phyloP scores from a whole-genome alignment of 1,140 invertebrate species.

The Diorhabda carinulata region DNA sequence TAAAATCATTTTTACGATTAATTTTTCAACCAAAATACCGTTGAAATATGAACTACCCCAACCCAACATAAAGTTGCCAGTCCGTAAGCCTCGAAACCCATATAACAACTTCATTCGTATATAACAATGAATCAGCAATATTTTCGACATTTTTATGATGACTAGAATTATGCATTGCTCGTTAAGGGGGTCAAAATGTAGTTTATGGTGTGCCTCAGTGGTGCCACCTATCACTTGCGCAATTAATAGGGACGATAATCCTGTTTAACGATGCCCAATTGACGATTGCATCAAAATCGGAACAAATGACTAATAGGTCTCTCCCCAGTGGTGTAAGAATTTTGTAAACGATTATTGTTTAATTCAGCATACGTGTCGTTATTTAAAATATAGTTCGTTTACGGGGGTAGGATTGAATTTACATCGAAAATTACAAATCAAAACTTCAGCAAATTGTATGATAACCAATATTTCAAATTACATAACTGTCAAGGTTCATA shows the following conservation, averaged over 20 bases:
- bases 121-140: constrained; percentile 25
- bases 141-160: constrained; percentile 31
- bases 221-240: constrained; percentile 31
- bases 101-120: constrained; percentile 5
- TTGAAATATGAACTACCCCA: constrained; percentile 6
- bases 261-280: constrained; percentile 33
- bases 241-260: constrained; percentile 40
- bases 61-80: not conserved
- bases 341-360: constrained; percentile 1
- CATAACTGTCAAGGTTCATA: no score
- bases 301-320: constrained; percentile 9
- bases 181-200: constrained; percentile 17
- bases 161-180: constrained; percentile 15
- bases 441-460: no score
- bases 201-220: constrained; percentile 30
- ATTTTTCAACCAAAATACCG: not conserved
- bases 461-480: no score
- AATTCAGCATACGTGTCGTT: not conserved
- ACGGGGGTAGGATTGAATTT: no score
- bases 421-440: no score
- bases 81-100: constrained; percentile 10
- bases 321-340: not conserved
- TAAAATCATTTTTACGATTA: no score
- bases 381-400: no score
- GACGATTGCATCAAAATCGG: constrained; percentile 31